Percentiles rank a stretch among this genome's conserved stretches.
Conservation (phyloP, 2,113 vertebrate genomes). For the Caranx ignobilis region DNA sequence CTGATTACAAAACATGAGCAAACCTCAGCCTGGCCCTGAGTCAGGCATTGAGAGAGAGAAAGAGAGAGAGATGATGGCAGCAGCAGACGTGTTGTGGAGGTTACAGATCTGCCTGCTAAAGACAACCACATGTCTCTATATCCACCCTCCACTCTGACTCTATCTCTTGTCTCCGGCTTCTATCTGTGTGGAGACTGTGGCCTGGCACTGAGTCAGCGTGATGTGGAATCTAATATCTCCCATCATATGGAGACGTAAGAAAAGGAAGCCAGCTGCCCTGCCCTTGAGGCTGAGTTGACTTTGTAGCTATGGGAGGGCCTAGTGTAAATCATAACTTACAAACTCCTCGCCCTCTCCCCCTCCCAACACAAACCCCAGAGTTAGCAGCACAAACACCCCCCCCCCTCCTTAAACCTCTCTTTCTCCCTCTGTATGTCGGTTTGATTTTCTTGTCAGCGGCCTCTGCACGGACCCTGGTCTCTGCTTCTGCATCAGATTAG, state of each 20-base stretch:
- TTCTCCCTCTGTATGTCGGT: neutral
- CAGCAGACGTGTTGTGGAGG: constrained; percentile 45
- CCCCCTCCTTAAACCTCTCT: constrained; percentile 3
- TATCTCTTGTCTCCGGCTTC: constrained; percentile 79
- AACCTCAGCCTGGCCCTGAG: constrained; percentile 71
- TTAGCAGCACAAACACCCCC: constrained; percentile 66
- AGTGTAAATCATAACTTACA: constrained; percentile 76
- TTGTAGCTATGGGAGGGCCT: constrained; percentile 67
- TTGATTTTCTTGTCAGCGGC: constrained; percentile 52
- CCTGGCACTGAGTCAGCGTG: constrained; percentile 84
- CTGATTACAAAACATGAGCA: constrained; percentile 71
- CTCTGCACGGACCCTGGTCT: constrained; percentile 40
- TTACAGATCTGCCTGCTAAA: constrained; percentile 78
- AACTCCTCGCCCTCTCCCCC: constrained; percentile 59
- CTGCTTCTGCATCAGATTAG: constrained; percentile 76
- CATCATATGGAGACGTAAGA: constrained; percentile 72
- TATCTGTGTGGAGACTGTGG: constrained; percentile 87
- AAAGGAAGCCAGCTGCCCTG: constrained; percentile 63
- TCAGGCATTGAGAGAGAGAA: constrained; percentile 39
- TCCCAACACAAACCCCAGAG: constrained; percentile 60
- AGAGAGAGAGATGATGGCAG: constrained; percentile 57
- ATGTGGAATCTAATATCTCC: constrained; percentile 81
- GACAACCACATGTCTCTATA: constrained; percentile 87
- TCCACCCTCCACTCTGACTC: constrained; percentile 77
- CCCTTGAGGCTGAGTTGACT: constrained; percentile 55